A percentile compares a stretch with the other conserved stretches of the same genome.
Evolutionary conservation across 2,888 invertebrate species (phyloP).

Genomic region (Diadromus collaris): DNA sequence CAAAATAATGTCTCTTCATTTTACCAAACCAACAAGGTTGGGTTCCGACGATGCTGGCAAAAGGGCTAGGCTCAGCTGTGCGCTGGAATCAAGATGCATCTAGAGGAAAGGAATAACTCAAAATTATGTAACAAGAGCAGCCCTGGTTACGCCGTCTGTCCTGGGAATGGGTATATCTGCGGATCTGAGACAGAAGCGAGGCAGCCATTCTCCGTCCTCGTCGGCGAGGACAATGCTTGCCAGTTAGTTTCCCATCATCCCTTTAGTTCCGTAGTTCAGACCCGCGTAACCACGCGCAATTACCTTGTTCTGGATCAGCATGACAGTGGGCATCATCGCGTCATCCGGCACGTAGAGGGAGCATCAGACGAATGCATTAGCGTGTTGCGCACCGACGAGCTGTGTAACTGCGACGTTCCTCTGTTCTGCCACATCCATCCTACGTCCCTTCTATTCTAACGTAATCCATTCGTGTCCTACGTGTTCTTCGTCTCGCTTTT

Average conservation of each 20-base stretch:
- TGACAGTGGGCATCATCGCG: constrained; percentile 72
- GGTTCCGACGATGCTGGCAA: no score
- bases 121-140: not conserved
- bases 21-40: no score
- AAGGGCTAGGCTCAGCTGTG: no score
- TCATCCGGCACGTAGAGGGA: constrained; percentile 63
- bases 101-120: no score
- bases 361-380: constrained; percentile 64
- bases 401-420: constrained; percentile 34
- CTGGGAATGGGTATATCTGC: not conserved
- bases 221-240: constrained; percentile 46
- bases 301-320: constrained; percentile 71
- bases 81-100: no score
- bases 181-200: not conserved
- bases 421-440: not conserved
- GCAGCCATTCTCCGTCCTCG: not conserved
- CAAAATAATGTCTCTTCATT: no score
- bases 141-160: not conserved
- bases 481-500: constrained; percentile 13
- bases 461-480: constrained; percentile 17
- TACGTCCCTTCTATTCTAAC: constrained; percentile 18
- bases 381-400: constrained; percentile 37
- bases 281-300: constrained; percentile 67
- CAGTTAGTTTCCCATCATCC: constrained; percentile 45
- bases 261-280: constrained; percentile 40